These are phyloP conservation scores for Thera britannica DNA, from an alignment of 2,888 invertebrate genomes.

Conservation along the genomic window DNA sequence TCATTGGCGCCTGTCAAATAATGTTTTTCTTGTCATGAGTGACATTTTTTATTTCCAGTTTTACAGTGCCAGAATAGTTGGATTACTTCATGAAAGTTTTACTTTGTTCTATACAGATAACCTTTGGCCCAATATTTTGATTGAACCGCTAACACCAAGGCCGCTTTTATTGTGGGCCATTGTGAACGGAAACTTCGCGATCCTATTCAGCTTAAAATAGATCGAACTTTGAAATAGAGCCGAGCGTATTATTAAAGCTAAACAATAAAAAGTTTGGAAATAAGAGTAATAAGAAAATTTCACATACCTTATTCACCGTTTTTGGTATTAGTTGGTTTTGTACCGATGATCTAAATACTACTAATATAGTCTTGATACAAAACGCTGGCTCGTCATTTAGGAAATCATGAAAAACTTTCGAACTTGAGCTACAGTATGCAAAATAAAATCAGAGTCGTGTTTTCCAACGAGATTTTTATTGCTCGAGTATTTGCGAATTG, in stretches of 20 bases:
- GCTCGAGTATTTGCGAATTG: background rate
- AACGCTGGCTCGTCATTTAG: too few relatives aligned
- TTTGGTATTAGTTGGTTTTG: too few relatives aligned
- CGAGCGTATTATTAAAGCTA: slow-evolving; percentile 40
- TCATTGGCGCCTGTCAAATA: too few relatives aligned
- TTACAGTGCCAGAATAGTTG: background rate
- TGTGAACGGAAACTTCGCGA: slow-evolving; percentile 57
- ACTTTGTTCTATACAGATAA: slow-evolving; percentile 54
- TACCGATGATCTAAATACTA: too few relatives aligned
- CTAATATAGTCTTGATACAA: too few relatives aligned
- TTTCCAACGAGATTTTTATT: background rate
- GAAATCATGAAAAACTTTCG: too few relatives aligned
- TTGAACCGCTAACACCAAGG: slow-evolving; percentile 67
- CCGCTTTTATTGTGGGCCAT: slow-evolving; percentile 63
- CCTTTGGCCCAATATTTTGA: slow-evolving; percentile 51
- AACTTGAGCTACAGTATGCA: too few relatives aligned
- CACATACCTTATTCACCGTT: too few relatives aligned
- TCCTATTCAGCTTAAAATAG: slow-evolving; percentile 62
- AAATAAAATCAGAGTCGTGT: too few relatives aligned
- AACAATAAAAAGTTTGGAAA: slow-evolving; percentile 21
- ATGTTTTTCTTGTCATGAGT: too few relatives aligned
- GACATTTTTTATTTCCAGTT: too few relatives aligned
- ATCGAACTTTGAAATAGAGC: slow-evolving; percentile 60
- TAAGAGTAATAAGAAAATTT: too few relatives aligned
- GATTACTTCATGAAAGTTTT: slow-evolving; percentile 11